Evolutionary conservation across 2,797 vertebrate genomes (phyloP).

Genomic region (Sardinella longiceps): DNA sequence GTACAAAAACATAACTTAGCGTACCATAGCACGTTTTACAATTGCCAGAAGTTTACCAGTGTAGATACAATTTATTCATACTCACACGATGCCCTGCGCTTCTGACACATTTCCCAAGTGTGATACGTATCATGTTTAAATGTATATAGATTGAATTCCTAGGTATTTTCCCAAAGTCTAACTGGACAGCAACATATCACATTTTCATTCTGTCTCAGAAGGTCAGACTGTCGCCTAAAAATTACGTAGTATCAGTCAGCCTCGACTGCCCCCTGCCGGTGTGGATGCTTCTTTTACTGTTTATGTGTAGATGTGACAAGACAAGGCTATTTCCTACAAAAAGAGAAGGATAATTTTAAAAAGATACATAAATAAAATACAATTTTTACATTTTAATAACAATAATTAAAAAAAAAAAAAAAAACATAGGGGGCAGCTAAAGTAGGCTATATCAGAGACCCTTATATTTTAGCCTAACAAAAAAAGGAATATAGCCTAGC

Average conservation of each 20-base stretch:
- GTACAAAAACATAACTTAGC: not conserved
- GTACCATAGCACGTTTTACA: not conserved
- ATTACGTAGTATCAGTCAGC: not conserved
- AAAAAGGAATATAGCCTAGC: too few relatives aligned
- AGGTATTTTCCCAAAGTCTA: not conserved
- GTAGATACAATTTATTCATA: too few relatives aligned
- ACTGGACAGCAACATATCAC: not conserved
- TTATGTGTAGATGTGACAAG: too few relatives aligned
- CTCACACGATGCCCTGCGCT: not conserved
- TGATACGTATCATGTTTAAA: not conserved
- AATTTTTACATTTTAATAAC: too few relatives aligned
- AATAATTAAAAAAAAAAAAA: too few relatives aligned
- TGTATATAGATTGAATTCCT: not conserved
- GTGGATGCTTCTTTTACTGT: too few relatives aligned
- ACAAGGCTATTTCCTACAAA: too few relatives aligned
- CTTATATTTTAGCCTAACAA: too few relatives aligned
- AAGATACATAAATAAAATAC: too few relatives aligned
- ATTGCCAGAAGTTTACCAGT: not conserved
- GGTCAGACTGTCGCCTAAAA: slow-evolving; percentile 9
- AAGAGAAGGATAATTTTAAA: too few relatives aligned
- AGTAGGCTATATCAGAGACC: too few relatives aligned
- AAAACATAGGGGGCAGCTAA: too few relatives aligned
- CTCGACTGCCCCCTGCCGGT: not conserved
- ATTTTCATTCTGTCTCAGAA: not conserved
- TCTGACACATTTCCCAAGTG: slow-evolving; percentile 2